Conservation (phyloP, 2,797 vertebrate genomes). For the Anguilla marmorata region DNA sequence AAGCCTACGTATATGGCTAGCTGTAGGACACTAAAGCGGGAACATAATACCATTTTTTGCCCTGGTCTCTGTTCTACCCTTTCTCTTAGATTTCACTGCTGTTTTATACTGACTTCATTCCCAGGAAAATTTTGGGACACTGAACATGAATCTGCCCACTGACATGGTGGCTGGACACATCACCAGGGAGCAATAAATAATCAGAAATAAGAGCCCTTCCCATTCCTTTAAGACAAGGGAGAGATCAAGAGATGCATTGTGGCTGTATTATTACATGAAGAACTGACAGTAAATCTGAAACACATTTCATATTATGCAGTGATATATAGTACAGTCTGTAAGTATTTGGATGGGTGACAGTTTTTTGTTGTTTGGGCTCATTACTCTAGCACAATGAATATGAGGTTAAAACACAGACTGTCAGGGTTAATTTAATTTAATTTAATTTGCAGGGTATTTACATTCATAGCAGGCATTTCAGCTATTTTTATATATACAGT, state of each 20-base stretch:
- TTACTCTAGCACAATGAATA: too few species aligned
- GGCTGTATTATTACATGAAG: conserved; percentile 41
- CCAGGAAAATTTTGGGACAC: neutral
- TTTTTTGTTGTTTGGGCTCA: too few species aligned
- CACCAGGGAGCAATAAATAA: conserved; percentile 31
- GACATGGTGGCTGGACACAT: neutral
- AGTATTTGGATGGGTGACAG: too few species aligned
- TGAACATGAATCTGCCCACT: conserved; percentile 25
- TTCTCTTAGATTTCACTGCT: neutral
- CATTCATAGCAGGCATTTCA: too few species aligned
- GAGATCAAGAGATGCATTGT: conserved; percentile 29
- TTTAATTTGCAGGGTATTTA: too few species aligned
- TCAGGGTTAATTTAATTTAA: too few species aligned
- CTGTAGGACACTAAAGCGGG: neutral
- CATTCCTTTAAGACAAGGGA: conserved; percentile 28
- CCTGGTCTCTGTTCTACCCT: neutral
- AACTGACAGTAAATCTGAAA: conserved; percentile 41
- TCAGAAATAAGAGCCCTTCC: conserved; percentile 40
- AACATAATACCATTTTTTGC: neutral
- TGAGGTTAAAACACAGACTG: too few species aligned
- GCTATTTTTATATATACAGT: too few species aligned
- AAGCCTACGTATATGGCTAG: neutral
- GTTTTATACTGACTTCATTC: neutral
- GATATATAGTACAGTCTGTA: conserved; percentile 7
- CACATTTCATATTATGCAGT: conserved; percentile 23